Base-by-base conservation (phyloP, 1,140 invertebrate species). In the Agrypnia vestita region DNA sequence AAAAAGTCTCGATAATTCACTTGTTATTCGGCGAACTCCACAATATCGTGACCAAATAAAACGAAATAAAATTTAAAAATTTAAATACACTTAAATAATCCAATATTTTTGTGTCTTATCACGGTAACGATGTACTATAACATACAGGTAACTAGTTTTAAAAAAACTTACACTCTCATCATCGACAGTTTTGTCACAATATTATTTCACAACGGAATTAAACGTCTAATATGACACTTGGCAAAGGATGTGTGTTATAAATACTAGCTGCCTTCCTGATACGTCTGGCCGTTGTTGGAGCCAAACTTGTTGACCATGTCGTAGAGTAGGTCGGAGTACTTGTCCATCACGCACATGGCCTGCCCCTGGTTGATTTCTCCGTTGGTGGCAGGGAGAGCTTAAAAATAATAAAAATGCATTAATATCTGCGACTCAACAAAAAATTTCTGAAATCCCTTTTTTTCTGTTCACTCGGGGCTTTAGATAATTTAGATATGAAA, bases 301-400 rank as follows among this genome's bases (percentile, higher is more conserved):
- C 74, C 64, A 25, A 80, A 79, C 15, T 80, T 88, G 83, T 89
- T 89, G 0, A 90, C 85, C 11, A 90, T 82, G 4, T 88, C 87
- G 75, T 89, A 88, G 10, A 81, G 59, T 4, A 83, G 44, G 75
- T 83, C 82, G 0, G 88, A 88, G 80, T 89, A 89, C 64, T 90
- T 87, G 72, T 89, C 88, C 64, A 90, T 89, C 12, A 88, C 84
- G 0, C 86, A 87, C 86, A 90, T 88, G 0, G 88, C 87, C 8
- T 87, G 86, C 80, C 76, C 82, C 47, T 83, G 82, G 67, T 80
- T 80, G 8, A 80, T 44, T 62, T 83, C 82, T 15, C 82, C 82
- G 46, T 83, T 83, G 59, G 73, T 80, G 4, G 79, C 47, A 8
- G 82, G 82, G 12, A 83, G 35, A 4, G 79, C 82, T 83, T 53